Evolutionary conservation across 2,888 invertebrate species (phyloP).

Genomic region (Orchesellides sinensis): DNA sequence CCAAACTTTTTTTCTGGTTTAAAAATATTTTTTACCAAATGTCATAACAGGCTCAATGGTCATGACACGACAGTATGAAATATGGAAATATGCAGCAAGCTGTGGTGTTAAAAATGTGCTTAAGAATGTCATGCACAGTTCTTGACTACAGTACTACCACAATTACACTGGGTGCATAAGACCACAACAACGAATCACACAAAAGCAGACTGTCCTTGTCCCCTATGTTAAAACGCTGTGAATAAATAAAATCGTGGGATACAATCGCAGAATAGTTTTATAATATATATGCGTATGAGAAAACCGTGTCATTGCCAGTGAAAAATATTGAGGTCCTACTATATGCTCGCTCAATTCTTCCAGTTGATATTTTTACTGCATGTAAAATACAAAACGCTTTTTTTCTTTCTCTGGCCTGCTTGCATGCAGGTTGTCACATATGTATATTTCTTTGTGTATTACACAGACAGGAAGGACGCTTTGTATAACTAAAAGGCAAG

Average conservation of each 20-base stretch:
- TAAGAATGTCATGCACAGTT: too few relatives aligned
- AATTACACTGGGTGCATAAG: conserved; percentile 33
- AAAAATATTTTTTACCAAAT: too few relatives aligned
- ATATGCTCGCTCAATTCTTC: conserved; percentile 34
- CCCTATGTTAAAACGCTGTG: conserved; percentile 61
- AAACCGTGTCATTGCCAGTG: conserved; percentile 65
- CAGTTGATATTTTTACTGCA: neutral
- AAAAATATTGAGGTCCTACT: conserved; percentile 60
- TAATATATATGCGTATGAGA: conserved; percentile 23
- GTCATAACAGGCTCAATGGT: too few relatives aligned
- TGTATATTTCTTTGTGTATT: conserved; percentile 1
- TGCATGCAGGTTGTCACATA: conserved; percentile 56
- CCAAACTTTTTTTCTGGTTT: too few relatives aligned
- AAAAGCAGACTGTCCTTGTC: conserved; percentile 61
- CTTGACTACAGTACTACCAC: conserved; percentile 45
- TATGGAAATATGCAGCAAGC: too few relatives aligned
- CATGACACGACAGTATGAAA: too few relatives aligned
- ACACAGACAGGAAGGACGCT: conserved; percentile 13
- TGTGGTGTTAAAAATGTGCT: too few relatives aligned
- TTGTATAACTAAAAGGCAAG: conserved; percentile 1
- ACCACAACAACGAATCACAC: conserved; percentile 54
- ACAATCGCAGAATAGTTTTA: conserved; percentile 42
- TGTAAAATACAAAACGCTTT: conserved; percentile 17
- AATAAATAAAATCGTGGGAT: conserved; percentile 59
- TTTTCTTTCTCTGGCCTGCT: neutral